Base-by-base conservation (phyloP, 2,797 vertebrate species). In the Dendrocincla fuliginosa region DNA sequence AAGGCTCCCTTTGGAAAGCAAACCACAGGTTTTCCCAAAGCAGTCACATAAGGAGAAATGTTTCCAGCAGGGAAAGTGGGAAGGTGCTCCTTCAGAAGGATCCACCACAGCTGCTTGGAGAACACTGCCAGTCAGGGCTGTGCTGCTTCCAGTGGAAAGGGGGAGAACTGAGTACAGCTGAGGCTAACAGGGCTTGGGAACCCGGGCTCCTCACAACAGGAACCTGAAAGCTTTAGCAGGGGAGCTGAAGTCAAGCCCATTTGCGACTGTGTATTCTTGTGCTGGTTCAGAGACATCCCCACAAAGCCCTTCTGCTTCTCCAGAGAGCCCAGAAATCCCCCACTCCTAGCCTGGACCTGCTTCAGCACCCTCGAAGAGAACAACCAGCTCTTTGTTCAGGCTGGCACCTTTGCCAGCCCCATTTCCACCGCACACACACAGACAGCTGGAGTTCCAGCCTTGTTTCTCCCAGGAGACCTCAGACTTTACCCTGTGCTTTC, bases 231-330 rank as follows among this genome's bases (percentile, higher is more conserved):
- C 35, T 83, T 74, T 10, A 57, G 25, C 5, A 41, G 22, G 49
- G 23, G 5, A 57, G 27, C 37, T 52, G 20, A 76, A 63, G 27
- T n/a, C 57, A 44, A 39, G 16, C 11, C 39, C 8, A 0, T 64
- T 68, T 64, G 23, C 6, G 1, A 25, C 39, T 0, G 0, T 9
- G 7, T 5, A 1, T 63, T 61, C 67, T 37, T 30, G 7, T 37
- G 46, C 35, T 42, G 30, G 46, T 42, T 68, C n/a, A 25, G 24
- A 52, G 12, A 35, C 42, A 63, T 9, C 19, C 27, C 37, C 33
- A 8, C 53, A 47, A 65, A 84, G 68, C 56, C 56, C 22, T 87
- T 63, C 57, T 83, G 49, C 41, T 83, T 65, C 50, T 69, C 50
- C 41, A 22, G 22, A 24, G 28, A 35, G 46, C 33, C 13, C 73